phyloP scores from a whole-genome alignment of 2,888 invertebrate genomes.

The Philaethria dido region DNA sequence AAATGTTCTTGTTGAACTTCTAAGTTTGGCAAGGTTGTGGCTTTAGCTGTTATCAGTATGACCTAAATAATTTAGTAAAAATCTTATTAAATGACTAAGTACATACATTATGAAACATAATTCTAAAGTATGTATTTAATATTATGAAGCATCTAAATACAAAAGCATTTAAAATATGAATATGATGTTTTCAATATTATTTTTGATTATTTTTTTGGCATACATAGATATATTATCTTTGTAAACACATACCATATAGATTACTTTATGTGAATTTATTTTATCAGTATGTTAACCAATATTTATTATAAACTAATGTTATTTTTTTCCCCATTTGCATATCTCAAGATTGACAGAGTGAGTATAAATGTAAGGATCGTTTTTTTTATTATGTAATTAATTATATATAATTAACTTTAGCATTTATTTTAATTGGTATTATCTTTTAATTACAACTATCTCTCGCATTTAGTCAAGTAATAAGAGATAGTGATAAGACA shows the following conservation, averaged over 20 bases:
- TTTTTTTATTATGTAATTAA: constrained; percentile 10
- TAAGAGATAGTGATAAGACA: too few species aligned
- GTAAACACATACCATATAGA: too few species aligned
- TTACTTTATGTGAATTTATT: too few species aligned
- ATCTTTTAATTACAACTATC: too few species aligned
- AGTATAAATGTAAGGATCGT: constrained; percentile 41
- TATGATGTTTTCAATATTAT: too few species aligned
- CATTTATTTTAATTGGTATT: too few species aligned
- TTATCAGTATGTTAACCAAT: not conserved
- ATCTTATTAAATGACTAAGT: constrained; percentile 1
- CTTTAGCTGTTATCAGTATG: constrained; percentile 5
- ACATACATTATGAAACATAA: not conserved
- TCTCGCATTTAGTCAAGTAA: too few species aligned
- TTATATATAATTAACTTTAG: not conserved
- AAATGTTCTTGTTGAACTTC: not conserved
- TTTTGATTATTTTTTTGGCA: too few species aligned
- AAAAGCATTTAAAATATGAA: too few species aligned
- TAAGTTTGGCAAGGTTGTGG: constrained; percentile 4
- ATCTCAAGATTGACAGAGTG: constrained; percentile 50
- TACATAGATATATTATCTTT: too few species aligned
- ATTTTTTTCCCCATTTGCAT: constrained; percentile 34
- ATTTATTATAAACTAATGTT: constrained; percentile 8
- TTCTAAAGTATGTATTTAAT: not conserved
- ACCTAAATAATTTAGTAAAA: constrained; percentile 10
- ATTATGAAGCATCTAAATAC: not conserved